A percentile compares a stretch with the other conserved stretches of the same genome.
phyloP scores from a whole-genome alignment of 2,888 invertebrate genomes.

The Automeris io region DNA sequence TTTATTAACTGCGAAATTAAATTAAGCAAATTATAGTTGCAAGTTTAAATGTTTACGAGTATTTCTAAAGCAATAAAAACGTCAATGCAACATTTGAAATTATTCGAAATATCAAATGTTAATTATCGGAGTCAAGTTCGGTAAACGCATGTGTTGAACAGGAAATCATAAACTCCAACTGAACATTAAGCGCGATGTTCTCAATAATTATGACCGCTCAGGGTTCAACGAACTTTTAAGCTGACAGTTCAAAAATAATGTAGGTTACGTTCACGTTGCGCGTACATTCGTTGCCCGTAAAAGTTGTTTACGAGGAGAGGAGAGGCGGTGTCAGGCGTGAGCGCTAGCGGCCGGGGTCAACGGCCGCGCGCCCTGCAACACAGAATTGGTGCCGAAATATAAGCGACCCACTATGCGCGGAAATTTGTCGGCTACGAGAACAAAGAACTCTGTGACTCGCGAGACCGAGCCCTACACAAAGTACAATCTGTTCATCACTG shows the following conservation, averaged over 20 bases:
- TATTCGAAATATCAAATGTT: not conserved
- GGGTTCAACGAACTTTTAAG: conserved; percentile 70
- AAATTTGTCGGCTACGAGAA: conserved; percentile 66
- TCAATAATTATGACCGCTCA: conserved; percentile 63
- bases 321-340: conserved; percentile 29
- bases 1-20: not conserved
- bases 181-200: conserved; percentile 54
- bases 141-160: conserved; percentile 38
- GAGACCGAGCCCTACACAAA: conserved; percentile 13
- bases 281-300: conserved; percentile 73
- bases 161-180: conserved; percentile 56
- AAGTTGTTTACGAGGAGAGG: conserved; percentile 67
- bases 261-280: conserved; percentile 75
- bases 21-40: not conserved
- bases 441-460: conserved; percentile 42
- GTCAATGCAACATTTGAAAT: conserved; percentile 1
- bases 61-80: not conserved
- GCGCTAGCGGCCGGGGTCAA: conserved; percentile 44
- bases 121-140: conserved; percentile 35
- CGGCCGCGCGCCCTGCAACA: conserved; percentile 55
- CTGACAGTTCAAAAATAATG: conserved; percentile 76
- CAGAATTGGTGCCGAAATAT: conserved; percentile 68
- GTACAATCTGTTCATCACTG: conserved; percentile 3
- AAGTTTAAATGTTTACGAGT: conserved; percentile 3
- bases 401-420: conserved; percentile 63